A percentile compares a stretch with the other conserved stretches of the same genome.
These are phyloP conservation scores for Glareola pratincola DNA, from an alignment of 2,113 vertebrate species.

Conservation along the genomic window DNA sequence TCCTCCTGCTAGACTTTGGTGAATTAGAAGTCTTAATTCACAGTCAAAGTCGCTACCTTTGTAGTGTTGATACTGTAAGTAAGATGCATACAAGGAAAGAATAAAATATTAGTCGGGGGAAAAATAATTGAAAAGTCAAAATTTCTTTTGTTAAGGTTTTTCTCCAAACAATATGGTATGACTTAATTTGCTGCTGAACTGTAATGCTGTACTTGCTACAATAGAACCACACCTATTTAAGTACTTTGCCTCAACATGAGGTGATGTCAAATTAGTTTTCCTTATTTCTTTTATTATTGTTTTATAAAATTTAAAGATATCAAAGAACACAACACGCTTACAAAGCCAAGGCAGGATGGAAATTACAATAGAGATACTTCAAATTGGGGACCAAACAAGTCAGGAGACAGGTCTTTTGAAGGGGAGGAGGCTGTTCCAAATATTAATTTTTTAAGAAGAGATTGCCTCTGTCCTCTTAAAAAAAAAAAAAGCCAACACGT, in stretches of 20 bases:
- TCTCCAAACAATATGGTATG: background rate
- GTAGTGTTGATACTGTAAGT: constrained; percentile 91
- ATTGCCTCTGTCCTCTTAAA: background rate
- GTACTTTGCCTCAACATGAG: background rate
- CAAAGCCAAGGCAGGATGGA: background rate
- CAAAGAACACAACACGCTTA: background rate
- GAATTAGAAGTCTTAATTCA: constrained; percentile 92
- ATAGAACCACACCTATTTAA: background rate
- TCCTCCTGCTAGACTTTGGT: constrained; percentile 93
- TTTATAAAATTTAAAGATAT: background rate
- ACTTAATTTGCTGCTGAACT: background rate
- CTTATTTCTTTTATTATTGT: background rate
- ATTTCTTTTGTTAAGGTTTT: background rate
- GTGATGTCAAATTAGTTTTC: background rate
- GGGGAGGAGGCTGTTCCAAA: background rate
- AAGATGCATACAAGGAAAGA: constrained; percentile 22
- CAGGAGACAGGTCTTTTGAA: background rate
- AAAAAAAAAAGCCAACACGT: background rate
- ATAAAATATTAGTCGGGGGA: background rate
- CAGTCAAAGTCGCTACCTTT: constrained; percentile 96
- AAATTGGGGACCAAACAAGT: background rate
- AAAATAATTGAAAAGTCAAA: background rate
- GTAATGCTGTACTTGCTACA: background rate
- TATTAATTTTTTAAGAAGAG: background rate
- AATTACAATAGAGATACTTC: background rate